Base-by-base conservation (phyloP, 2,888 invertebrate species). In the Epistrophella euchroma region DNA sequence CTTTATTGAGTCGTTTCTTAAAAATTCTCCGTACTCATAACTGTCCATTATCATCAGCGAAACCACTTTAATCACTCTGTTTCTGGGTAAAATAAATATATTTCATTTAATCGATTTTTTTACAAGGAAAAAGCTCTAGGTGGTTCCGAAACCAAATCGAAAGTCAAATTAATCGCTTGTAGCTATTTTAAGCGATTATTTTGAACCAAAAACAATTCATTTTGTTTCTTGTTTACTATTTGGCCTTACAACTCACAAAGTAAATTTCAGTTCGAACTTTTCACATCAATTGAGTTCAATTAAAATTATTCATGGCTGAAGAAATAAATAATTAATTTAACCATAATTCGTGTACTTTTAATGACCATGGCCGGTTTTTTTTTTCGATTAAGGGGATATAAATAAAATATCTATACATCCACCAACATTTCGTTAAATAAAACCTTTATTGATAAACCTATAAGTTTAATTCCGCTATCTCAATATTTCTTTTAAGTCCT, bases 241-340 rank as follows among this genome's bases (percentile, higher is more conserved):
- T n/a, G 15, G 9, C 9, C 9, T 4, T n/a, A 25, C 2, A 28
- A 52, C 15, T 52, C 52, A 52, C 3, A 52, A 52, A 52, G 52
- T 52, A 6, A 15, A 28, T 52, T 52, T 28, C 15, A 28, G 6
- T 52, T 52, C 1, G 13, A 3, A 28, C n/a, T 28, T 52, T 25
- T 15, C 52, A 52, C 52, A 28, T 52, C 25, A 52, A 52, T n/a
- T 28, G 52, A 52, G n/a, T n/a, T 2, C 52, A 52, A 52, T 28
- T 52, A 52, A 52, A 52, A 52, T 52, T 52, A 28, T 52, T 52
- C 10, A 52, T n/a, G 25, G 52, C 28, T 52, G n/a, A 52, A 28
- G n/a, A 52, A 52, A 52, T 52, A 52, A 25, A 25, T 25, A 52
- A 28, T 52, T 28, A 28, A 52, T 52, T 52, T n/a, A n/a, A 28